Base-by-base conservation (phyloP, 2,113 vertebrate genomes). In the Prunella fulvescens region DNA sequence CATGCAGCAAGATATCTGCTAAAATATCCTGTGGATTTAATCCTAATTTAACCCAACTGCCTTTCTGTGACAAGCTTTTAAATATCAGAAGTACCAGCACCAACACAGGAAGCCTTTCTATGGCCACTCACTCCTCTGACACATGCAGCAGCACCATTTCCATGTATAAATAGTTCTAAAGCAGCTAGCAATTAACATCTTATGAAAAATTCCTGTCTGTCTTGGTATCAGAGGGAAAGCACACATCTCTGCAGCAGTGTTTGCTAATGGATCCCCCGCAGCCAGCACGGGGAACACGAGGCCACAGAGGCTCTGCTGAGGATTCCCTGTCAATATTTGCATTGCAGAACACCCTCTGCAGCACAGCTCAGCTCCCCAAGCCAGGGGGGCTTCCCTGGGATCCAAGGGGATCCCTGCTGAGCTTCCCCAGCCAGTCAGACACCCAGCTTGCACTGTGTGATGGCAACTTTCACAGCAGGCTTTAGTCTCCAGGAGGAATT, bases 291-390 rank as follows among this genome's bases (percentile, higher is more conserved):
- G 92, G 70, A 94, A 94, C 85, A 12, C 40, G 19, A 62, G 86
- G 86, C 74, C 90, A 73, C 86, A 0, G 35, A 29, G 62, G 82
- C 86, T 76, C 94, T 45, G 31, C 14, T 18, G 92, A 81, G 94
- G 82, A 62, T 77, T 69, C 11, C 86, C 45, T 19, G 7, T 3
- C 26, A 96, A 81, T 88, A 71, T 93, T 92, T 93, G 94, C 92
- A 78, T 60, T 88, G 86, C 93, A 90, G 42, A 94, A 61, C 88
- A 73, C 42, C 64, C 92, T 81, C 19, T 50, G 85, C 92, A 90
- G 89, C 86, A 65, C 8, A 67, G 51, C 67, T 24, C 48, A 28
- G 5, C 40, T 65, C 50, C 60, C 3, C 11, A 31, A 10, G 35
- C 47, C 79, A 76, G 11, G 78, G 77, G 61, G 26, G 20, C 81